These are phyloP conservation scores for Maconellicoccus hirsutus DNA, from an alignment of 1,140 invertebrate species.

Conservation along the genomic window DNA sequence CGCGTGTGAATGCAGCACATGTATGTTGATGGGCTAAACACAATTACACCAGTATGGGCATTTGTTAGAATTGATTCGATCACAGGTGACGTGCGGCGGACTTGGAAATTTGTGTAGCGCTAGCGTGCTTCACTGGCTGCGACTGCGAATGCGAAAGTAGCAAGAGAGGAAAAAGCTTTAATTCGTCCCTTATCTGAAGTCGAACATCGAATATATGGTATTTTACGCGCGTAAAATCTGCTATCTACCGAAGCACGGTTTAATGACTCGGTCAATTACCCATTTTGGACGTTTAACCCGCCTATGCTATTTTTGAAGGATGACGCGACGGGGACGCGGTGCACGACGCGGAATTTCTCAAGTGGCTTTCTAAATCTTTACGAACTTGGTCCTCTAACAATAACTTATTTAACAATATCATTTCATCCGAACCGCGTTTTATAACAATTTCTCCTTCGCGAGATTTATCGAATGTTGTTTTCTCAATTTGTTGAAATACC, in stretches of 20 bases:
- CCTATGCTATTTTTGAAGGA: not conserved
- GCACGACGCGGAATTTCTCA: not conserved
- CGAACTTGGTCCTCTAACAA: not conserved
- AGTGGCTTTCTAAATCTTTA: slow-evolving; percentile 1
- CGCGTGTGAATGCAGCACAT: too few species aligned
- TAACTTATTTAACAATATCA: slow-evolving; percentile 6
- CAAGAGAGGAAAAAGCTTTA: not conserved
- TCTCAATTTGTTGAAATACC: slow-evolving; percentile 9
- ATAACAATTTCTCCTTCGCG: not conserved
- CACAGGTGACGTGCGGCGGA: too few species aligned
- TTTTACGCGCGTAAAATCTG: slow-evolving; percentile 7
- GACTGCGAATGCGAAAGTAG: too few species aligned
- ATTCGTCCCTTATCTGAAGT: not conserved
- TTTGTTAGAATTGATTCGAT: too few species aligned
- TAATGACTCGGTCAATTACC: slow-evolving; percentile 8
- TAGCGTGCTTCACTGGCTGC: too few species aligned
- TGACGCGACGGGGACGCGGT: not conserved
- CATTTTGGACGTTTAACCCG: slow-evolving; percentile 7
- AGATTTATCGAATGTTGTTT: slow-evolving; percentile 5
- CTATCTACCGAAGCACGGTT: not conserved
- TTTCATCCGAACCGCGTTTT: not conserved
- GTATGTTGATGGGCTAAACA: too few species aligned
- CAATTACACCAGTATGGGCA: too few species aligned
- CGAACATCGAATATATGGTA: not conserved
- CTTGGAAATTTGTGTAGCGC: too few species aligned